Conservation (phyloP, 2,113 vertebrate genomes). For the Elanoides forficatus region DNA sequence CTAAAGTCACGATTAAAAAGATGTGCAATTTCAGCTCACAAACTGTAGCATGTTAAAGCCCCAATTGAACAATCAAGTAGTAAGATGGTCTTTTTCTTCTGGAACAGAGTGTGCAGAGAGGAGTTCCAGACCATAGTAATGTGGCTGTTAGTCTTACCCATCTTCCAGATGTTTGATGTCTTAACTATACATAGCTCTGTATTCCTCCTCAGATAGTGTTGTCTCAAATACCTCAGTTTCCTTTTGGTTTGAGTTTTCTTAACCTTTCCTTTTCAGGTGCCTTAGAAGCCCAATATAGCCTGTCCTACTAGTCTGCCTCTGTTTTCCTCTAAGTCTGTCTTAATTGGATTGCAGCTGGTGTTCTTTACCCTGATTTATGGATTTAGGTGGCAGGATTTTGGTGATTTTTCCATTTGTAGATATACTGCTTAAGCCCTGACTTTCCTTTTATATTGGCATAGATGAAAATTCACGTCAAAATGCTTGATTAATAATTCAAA, state of each 20-base stretch:
- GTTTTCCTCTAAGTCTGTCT: background rate
- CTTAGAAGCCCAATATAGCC: background rate
- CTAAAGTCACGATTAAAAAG: background rate
- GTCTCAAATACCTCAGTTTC: background rate
- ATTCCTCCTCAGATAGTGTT: background rate
- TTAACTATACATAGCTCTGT: fast-evolving
- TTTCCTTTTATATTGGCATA: background rate
- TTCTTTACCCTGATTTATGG: background rate
- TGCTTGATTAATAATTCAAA: background rate
- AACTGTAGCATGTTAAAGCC: background rate
- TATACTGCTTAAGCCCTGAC: background rate
- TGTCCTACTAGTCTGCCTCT: background rate
- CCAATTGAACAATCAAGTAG: background rate
- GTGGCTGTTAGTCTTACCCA: background rate
- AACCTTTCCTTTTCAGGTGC: background rate
- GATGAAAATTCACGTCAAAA: background rate
- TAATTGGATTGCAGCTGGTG: conserved; percentile 16
- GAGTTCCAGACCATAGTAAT: background rate
- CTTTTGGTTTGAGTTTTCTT: background rate
- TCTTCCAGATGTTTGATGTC: background rate
- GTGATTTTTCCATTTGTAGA: conserved; percentile 12
- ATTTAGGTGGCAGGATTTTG: background rate
- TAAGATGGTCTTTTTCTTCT: background rate
- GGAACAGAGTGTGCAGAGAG: background rate
- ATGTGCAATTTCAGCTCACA: background rate